Evolutionary conservation across 2,888 invertebrate genomes (phyloP).

Genomic region (Nymphalis urticae): DNA sequence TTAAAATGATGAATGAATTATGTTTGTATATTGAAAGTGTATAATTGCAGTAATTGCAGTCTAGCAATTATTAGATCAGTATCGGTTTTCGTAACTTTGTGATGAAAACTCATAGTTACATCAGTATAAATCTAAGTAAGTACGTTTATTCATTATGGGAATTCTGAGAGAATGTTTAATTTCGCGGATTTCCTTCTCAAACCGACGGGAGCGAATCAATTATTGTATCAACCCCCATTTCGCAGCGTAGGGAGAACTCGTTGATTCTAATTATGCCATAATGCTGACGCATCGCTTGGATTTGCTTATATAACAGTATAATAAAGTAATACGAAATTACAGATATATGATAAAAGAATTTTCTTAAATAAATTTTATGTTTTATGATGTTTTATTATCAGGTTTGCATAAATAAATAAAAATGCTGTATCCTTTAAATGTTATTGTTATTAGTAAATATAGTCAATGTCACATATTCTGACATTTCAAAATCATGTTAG

Average conservation of each 20-base stretch:
- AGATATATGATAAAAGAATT: background rate
- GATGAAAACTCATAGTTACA: background rate
- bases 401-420: too few relatives aligned
- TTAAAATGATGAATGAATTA: too few relatives aligned
- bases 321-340: constrained; percentile 8
- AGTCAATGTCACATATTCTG: too few relatives aligned
- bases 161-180: background rate
- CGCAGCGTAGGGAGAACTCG: background rate
- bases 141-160: background rate
- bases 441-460: too few relatives aligned
- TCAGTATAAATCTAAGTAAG: background rate
- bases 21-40: too few relatives aligned
- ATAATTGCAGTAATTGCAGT: too few relatives aligned
- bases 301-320: constrained; percentile 1
- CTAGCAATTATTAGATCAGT: too few relatives aligned
- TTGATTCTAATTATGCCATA: constrained; percentile 5
- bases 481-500: too few relatives aligned
- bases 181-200: constrained; percentile 1
- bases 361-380: background rate
- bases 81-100: background rate
- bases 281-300: constrained; percentile 9
- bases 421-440: too few relatives aligned
- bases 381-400: background rate
- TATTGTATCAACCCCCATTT: constrained; percentile 8
- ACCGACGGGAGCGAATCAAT: constrained; percentile 3